Conservation (phyloP, 2,888 invertebrate genomes). For the Diaphora mendica region DNA sequence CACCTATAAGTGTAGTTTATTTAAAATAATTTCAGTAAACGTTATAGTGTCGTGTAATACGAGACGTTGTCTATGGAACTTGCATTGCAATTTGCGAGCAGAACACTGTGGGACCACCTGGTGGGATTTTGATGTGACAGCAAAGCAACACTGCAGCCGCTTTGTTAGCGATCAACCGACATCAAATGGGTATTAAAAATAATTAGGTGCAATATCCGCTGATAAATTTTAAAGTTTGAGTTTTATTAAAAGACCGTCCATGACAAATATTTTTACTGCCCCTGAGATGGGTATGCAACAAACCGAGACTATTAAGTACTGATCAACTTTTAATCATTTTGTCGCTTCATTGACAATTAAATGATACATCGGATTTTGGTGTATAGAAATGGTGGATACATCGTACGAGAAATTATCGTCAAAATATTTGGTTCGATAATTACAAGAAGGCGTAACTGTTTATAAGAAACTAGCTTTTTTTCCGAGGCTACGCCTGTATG, state of each 20-base stretch:
- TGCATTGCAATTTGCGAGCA: conserved; percentile 21
- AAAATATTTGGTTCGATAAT: background rate
- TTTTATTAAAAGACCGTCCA: background rate
- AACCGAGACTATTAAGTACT: background rate
- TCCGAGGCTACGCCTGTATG: too few species aligned
- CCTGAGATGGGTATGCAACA: background rate
- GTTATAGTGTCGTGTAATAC: conserved; percentile 42
- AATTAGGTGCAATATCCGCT: background rate
- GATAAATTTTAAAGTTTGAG: background rate
- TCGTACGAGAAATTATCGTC: too few species aligned
- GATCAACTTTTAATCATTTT: background rate
- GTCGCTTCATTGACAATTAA: background rate
- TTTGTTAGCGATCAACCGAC: background rate
- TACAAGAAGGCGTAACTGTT: background rate
- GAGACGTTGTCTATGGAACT: conserved; percentile 35
- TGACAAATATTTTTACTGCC: background rate
- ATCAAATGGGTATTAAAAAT: background rate
- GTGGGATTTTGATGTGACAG: conserved; percentile 36
- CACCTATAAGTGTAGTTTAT: conserved; percentile 14
- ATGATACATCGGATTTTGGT: background rate
- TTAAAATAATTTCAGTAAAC: conserved; percentile 38
- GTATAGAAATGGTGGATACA: too few species aligned
- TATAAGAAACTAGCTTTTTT: background rate
- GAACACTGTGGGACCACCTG: conserved; percentile 39
- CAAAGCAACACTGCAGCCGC: conserved; percentile 22